Base-by-base conservation (phyloP, 2,888 invertebrate species). In the Eupithecia inturbata region DNA sequence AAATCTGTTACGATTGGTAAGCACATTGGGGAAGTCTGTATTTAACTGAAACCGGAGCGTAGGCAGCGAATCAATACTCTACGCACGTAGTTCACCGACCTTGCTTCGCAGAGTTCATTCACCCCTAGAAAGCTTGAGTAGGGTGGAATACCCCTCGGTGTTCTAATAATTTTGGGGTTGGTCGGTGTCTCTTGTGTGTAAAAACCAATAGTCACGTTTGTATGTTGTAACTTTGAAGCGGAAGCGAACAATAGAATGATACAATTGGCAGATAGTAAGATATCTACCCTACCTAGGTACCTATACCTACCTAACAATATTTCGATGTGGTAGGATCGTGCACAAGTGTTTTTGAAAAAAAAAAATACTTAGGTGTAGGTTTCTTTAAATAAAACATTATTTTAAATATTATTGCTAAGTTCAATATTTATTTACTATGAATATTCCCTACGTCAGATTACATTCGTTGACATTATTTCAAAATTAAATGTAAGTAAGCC, bases 401-500 rank as follows among this genome's bases (percentile, higher is more conserved):
- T 85, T 82, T 84, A 87, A 89, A 89, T 92, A 95, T 95, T 95
- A 95, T 95, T 95, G 95, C 95, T 95, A 95, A 94, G 92, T 91
- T 92, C 92, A 92, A 92, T 94, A 95, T 95, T 95, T 95, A 94
- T 93, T 93, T 93, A 92, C 93, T 93, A 90, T 92, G 89, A 91
- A 91, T 93, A 94, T 92, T 91, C 84, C 92, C 95, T 95, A 95
- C 94, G 85, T 92, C 95, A 93, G 95, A 95, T 95, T 95, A 95
- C 93, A 95, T 95, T 95, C 95, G 95, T 95, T 95, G 95, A 95
- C 94, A 92, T 89, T 90, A 88, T 92, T 91, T 90, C 90, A 89
- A 90, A 93, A 91, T 92, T 91, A 92, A 92, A 91, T 90, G 89
- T 92, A 93, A 91, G 92, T 92, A 93, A 95, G 94, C 93, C 92